Base-by-base conservation (phyloP, 2,113 vertebrate genomes). In the Sander vitreus region DNA sequence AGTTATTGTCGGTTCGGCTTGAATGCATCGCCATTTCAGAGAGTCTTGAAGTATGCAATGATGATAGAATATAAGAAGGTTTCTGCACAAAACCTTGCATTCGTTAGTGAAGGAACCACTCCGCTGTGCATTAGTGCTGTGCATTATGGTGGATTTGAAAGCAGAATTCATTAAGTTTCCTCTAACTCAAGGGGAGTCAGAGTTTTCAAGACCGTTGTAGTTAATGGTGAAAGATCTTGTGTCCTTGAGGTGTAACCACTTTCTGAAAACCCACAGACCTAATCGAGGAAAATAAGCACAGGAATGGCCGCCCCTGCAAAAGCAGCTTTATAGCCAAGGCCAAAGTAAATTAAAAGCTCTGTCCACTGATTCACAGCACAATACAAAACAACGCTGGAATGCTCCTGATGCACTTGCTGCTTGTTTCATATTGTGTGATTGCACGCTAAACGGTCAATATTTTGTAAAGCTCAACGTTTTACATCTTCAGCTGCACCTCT, bases 201-300 rank as follows among this genome's bases (percentile, higher is more conserved):
- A 85, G 83, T 78, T 86, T 81, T 64, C 30, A 0, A 63, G 39
- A 45, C n/a, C 58, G 81, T 70, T 76, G 39, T 33, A 73, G 80
- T 62, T 84, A 70, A 82, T 80, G 67, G 60, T 1, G 55, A 83
- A 79, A 80, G 79, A 75, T 72, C 53, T 50, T 39, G 73, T 59
- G 83, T 90, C 92, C 92, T 91, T 93, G 81, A 85, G 74, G 59
- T 67, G n/a, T 64, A 80, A 89, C 83, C 79, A 36, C 39, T 85
- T 78, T 82, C 83, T 86, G 69, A 74, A 84, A 74, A 77, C 78
- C 58, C 68, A 85, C 62, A 71, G 83, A 88, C 77, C 90, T 90
- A 80, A 90, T 85, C 82, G 79, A 80, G 63, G 50, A 64, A 76
- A 53, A 81, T 76, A 51, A 87, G 59, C 54, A 27, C 45, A 80